Conservation (phyloP, 2,888 invertebrate genomes). For the Caenorhabditis panamensis region DNA sequence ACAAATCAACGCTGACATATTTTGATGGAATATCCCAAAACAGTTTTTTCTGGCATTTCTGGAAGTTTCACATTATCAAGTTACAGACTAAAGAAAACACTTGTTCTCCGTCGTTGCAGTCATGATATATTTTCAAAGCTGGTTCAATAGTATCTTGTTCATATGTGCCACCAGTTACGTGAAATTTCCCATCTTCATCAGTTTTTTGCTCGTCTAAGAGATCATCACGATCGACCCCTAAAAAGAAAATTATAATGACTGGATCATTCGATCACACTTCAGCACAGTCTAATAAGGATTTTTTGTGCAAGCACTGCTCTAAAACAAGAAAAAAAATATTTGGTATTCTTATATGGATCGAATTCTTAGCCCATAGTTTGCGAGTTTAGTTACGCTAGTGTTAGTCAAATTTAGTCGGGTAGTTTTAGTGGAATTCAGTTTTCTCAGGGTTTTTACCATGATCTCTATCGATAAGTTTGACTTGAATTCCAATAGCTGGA, state of each 20-base stretch:
- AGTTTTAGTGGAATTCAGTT: too few species aligned
- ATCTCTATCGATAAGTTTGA: constrained; percentile 60
- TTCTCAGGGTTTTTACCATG: constrained; percentile 35
- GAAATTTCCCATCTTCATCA: constrained; percentile 60
- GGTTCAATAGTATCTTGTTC: constrained; percentile 54
- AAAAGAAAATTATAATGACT: constrained; percentile 1
- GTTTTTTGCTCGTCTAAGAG: constrained; percentile 58
- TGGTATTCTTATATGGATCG: too few species aligned
- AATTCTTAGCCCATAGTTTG: too few species aligned
- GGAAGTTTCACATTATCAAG: neutral
- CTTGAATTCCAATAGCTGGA: constrained; percentile 34
- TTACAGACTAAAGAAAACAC: constrained; percentile 9
- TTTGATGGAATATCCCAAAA: constrained; percentile 51
- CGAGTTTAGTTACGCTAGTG: too few species aligned
- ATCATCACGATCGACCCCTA: constrained; percentile 57
- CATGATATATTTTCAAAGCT: constrained; percentile 65
- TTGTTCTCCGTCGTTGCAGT: constrained; percentile 61
- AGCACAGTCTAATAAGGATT: too few species aligned
- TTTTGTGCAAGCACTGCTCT: too few species aligned
- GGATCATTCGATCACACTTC: too few species aligned
- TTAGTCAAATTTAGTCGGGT: too few species aligned
- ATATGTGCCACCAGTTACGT: constrained; percentile 59
- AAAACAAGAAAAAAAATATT: too few species aligned
- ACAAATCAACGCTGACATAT: constrained; percentile 45
- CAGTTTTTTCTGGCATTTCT: constrained; percentile 54